Evolutionary conservation across 1,140 invertebrate species (phyloP), one percentile per base, ranked within the genome.

Genomic region (Daktulosphaira vitifoliae): DNA sequence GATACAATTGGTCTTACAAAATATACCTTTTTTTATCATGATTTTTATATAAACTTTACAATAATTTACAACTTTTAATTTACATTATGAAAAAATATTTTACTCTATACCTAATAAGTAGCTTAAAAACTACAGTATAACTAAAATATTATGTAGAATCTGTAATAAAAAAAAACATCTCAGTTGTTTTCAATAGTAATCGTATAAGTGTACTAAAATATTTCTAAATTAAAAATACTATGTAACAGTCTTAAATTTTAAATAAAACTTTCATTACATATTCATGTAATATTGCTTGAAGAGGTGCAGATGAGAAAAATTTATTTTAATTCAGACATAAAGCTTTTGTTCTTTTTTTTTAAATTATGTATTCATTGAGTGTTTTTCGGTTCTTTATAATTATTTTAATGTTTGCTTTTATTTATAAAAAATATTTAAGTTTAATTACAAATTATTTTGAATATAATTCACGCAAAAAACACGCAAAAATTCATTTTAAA

Each of bases 231-330:
- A 42, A 62, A 62, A 62, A 22, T 33, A 48, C 42, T 46, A 62
- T 33, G 16, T 25, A 46, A 62, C 56, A 62, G 56, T 62, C 56
- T 62, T 29, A 33, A 62, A 39, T 62, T 46, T 46, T 48, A 33
- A 62, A 62, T 48, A 48, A 22, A 62, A 46, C n/a, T n/a, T 44
- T n/a, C 15, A 44, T 44, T 44, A 44, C n/a, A 37, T 37, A 37
- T 13, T n/a, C 7, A 3, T 62, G 46, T 62, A 29, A n/a, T 62
- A 62, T 62, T 62, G 56, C 42, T 62, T 62, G 26, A 16, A 16
- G 18, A 16, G 26, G 46, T 11, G 18, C 15, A 44, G 11, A 33
- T 33, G 29, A 11, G 29, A 33, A 33, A 6, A 6, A 33, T 33
- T 5, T 33, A 11, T 33, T 33, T n/a, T 11, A 33, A 6, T 33